These are phyloP conservation scores for Diceros bicornis DNA, from an alignment of 2,797 vertebrate genomes.

Conservation along the genomic window DNA sequence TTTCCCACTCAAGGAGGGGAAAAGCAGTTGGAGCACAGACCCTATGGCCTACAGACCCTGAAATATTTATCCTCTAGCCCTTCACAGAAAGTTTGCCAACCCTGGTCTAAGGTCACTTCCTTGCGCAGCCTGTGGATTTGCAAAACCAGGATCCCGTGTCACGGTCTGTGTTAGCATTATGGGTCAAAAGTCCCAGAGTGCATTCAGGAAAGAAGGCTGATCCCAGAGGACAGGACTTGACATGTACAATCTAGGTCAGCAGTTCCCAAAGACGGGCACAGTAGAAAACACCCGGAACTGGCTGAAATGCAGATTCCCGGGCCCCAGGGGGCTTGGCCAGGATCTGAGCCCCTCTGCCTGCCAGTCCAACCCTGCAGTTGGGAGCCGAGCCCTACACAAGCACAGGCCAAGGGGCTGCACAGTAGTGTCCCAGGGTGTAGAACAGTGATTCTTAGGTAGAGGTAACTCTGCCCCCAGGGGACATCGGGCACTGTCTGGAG, in stretches of 20 bases:
- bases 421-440: accelerated
- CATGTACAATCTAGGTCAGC: accelerated
- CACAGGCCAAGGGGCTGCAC: not conserved
- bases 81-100: accelerated
- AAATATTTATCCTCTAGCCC: not conserved
- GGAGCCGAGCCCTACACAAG: not conserved
- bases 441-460: not conserved
- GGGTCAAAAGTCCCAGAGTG: not conserved
- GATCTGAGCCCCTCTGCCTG: too few relatives aligned
- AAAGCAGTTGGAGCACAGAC: accelerated
- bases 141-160: not conserved
- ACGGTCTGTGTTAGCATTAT: accelerated
- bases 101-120: not conserved
- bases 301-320: not conserved
- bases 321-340: not conserved
- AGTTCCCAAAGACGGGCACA: not conserved
- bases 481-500: not conserved
- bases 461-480: accelerated
- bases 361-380: accelerated
- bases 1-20: not conserved
- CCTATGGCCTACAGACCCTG: accelerated
- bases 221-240: accelerated
- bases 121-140: accelerated
- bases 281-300: not conserved
- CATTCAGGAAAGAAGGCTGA: not conserved